Base-by-base conservation (phyloP, 92 coral and sea anemone genomes). In the Scolanthus callimorphus region DNA sequence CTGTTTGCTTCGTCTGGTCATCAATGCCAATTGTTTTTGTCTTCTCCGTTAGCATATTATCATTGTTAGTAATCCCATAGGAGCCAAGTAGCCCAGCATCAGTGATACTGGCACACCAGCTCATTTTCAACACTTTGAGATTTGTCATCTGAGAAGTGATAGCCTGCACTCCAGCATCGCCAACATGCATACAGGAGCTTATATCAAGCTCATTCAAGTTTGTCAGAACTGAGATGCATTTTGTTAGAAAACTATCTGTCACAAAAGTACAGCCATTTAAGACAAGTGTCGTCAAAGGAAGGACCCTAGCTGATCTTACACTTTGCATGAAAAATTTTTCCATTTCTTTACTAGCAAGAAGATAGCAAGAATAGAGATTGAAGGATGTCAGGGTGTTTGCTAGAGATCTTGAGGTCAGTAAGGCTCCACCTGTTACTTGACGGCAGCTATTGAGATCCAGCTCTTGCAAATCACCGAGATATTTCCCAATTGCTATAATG, bases 71-170 rank as follows among this genome's bases (percentile, higher is more conserved):
- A 0, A 50, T 12, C 27, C 29, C 29, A 15, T 23, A 20, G 22
- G 25, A 1, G 11, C 96, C 96, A 34, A 59, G 52, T 55, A 87
- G 64, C 1, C 96, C 90, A 44, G 44, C 37, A 67, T 87, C 96
- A 11, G 96, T 87, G 6, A 87, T 70, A 49, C 83, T 87, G 12
- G 80, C 84, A 59, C 96, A 87, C 96, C 96, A 87, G 26, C 96
- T 87, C 20, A 87, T 41, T 51, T 79, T 72, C 47, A 87, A 51
- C 21, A 57, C 46, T 12, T 69, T 69, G 48, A 87, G 69, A 11
- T 78, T 74, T 38, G 58, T 39, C 11, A 87, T 71, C 17, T 22
- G 62, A 25, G 65, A 29, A 20, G 70, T 55, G 6, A 87, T 73
- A 17, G 63, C 67, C 29, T 58, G 53, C 38, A 87, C 23, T 26